Conservation (phyloP, 2,888 invertebrate species). For the Apoderus coryli region DNA sequence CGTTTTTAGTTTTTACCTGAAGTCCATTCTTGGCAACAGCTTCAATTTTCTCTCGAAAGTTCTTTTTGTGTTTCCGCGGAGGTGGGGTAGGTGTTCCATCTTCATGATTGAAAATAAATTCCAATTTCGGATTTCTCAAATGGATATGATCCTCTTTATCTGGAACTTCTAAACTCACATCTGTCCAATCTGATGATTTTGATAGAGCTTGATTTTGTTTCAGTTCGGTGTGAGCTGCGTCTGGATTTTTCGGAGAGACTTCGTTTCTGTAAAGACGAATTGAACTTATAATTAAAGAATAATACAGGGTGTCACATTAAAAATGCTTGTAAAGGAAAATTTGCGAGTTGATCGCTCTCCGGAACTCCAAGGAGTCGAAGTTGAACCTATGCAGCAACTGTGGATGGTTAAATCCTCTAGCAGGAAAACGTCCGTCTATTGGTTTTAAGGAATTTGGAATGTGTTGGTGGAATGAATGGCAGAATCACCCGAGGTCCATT, state of each 20-base stretch:
- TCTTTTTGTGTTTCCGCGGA: constrained; percentile 28
- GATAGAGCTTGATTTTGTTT: constrained; percentile 20
- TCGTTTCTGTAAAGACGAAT: constrained; percentile 24
- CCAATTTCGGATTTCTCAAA: constrained; percentile 27
- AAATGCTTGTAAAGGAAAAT: no score
- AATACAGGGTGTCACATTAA: no score
- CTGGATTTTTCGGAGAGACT: constrained; percentile 14
- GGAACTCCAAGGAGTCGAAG: no score
- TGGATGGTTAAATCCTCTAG: no score
- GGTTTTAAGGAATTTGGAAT: no score
- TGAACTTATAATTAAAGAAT: no score
- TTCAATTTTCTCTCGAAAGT: constrained; percentile 28
- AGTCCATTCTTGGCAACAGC: constrained; percentile 27
- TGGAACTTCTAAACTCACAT: constrained; percentile 38
- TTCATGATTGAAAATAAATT: constrained; percentile 26
- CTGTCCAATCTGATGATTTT: constrained; percentile 37
- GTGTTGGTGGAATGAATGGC: no score
- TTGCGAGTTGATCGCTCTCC: no score
- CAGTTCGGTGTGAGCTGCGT: constrained; percentile 13
- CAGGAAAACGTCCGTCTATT: no score
- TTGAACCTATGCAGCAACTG: no score
- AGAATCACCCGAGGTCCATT: no score
- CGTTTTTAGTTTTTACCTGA: no score
- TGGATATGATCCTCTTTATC: constrained; percentile 29
- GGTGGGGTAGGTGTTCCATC: constrained; percentile 32